These are phyloP conservation scores for Scomber scombrus DNA, from an alignment of 2,113 vertebrate genomes.

Conservation along the genomic window DNA sequence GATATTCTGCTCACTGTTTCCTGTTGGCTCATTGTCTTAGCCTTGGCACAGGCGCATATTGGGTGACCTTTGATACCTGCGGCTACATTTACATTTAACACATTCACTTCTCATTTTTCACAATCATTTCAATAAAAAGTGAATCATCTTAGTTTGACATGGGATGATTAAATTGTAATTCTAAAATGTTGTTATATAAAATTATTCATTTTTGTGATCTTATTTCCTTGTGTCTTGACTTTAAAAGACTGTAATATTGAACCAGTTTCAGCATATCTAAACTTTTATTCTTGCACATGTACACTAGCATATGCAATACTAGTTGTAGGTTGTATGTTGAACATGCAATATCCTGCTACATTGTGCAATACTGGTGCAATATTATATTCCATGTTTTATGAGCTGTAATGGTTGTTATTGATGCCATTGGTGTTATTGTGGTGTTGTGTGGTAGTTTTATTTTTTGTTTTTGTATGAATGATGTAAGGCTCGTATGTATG, in stretches of 20 bases:
- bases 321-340: no score
- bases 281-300: no score
- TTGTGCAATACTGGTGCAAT: no score
- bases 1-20: neutral
- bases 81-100: neutral
- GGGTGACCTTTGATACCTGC: constrained; percentile 28
- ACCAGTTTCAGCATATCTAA: neutral
- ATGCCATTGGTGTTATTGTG: no score
- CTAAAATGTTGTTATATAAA: neutral
- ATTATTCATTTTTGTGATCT: neutral
- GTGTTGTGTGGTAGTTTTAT: no score
- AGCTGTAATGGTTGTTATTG: no score
- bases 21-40: neutral
- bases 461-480: no score
- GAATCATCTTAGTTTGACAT: neutral
- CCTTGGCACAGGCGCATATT: constrained; percentile 2
- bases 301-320: no score
- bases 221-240: neutral
- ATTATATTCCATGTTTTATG: no score
- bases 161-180: neutral
- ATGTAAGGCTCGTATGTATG: no score
- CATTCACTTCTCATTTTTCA: neutral
- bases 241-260: constrained; percentile 32
- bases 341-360: no score
- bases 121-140: neutral